phyloP scores from a whole-genome alignment of 2,797 vertebrate species.

The Dryobates pubescens region DNA sequence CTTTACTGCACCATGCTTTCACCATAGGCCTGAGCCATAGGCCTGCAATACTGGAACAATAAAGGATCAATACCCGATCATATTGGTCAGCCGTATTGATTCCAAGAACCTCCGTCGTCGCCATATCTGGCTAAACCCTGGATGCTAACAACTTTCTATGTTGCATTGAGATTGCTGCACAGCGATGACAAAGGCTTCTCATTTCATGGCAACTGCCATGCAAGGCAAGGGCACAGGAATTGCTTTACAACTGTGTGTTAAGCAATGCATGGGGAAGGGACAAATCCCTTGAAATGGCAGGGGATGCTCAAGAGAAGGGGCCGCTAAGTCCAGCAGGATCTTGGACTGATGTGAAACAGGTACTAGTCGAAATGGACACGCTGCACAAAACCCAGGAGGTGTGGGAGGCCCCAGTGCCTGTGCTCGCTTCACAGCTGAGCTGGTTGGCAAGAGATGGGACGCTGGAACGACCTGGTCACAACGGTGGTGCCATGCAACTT shows the following conservation, averaged over 20 bases:
- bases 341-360: background rate
- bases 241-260: background rate
- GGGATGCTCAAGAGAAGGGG: background rate
- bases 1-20: too few relatives aligned
- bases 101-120: too few relatives aligned
- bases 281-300: background rate
- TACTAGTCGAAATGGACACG: background rate
- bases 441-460: background rate
- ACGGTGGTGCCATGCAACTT: background rate
- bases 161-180: background rate
- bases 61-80: too few relatives aligned
- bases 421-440: rapidly evolving
- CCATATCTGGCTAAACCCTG: too few relatives aligned
- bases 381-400: background rate
- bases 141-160: background rate
- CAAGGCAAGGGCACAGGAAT: background rate
- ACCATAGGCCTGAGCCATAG: too few relatives aligned
- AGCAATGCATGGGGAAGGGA: background rate
- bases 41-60: too few relatives aligned
- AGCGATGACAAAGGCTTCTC: background rate
- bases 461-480: background rate
- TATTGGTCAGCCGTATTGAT: too few relatives aligned
- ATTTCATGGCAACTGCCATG: background rate
- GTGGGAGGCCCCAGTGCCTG: background rate
- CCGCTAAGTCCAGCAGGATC: background rate